Evolutionary conservation across 1,140 invertebrate species (phyloP), one percentile per base, ranked within the genome.

Genomic region (Heliconius hermathena): DNA sequence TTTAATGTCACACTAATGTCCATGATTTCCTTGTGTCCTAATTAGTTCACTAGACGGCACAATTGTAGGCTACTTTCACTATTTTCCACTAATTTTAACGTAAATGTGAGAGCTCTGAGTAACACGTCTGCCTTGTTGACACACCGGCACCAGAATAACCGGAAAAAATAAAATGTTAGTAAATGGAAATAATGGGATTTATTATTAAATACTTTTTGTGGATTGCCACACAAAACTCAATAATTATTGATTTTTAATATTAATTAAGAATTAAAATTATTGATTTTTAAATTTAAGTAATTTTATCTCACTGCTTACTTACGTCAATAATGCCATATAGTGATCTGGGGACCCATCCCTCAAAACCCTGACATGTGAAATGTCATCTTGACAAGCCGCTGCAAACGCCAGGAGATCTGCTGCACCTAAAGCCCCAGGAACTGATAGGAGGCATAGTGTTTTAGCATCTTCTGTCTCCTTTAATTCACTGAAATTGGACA

Each of bases 311-410:
- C 6, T 6, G 11, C 13, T 75, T 57, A 91, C 91, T 94, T 87
- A 98, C 93, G 98, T 99, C 26, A 99, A 94, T 6, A 99, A 93
- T 46, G 98, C 98, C 99, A 99, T 99, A 87, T 99, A 99, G 88
- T 99, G 98, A 95, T 99, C 99, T 6, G 98, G 98, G 81, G 96
- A 96, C 33, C 96, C 96, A 89, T 97, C 97, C 66, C 98, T 95
- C 54, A 99, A 97, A 72, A 99, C 98, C 83, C 98, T 96, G 84
- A 99, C 98, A 91, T 99, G 97, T 85, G 98, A 96, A 74, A 99
- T 98, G 84, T 98, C 97, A 79, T 97, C 95, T 90, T 98, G 97
- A 90, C 98, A 99, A 33, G 99, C 98, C 0, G 98, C 98, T 72
- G 98, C 97, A 92, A 99, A 99, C n/a, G 97, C 97, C 36, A 99